Percentiles rank a stretch among this genome's conserved stretches.
These are phyloP conservation scores for Acromyrmex heyeri DNA, from an alignment of 1,140 invertebrate species.

Conservation along the genomic window DNA sequence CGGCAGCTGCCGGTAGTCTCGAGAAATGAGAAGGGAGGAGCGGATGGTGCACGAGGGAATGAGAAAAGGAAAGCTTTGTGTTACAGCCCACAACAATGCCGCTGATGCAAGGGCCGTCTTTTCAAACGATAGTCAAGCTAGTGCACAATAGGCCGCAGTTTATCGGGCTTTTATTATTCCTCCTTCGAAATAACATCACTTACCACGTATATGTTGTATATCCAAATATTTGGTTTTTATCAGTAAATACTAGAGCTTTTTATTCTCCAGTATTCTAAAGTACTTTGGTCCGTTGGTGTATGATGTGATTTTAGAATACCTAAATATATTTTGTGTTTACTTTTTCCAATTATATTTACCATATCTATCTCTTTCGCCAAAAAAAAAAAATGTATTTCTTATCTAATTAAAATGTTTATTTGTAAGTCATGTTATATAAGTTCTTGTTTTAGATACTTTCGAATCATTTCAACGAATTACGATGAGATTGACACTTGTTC, in stretches of 20 bases:
- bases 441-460: background rate
- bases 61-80: constrained; percentile 62
- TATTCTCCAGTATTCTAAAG: constrained; percentile 12
- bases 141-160: constrained; percentile 71
- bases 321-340: constrained; percentile 23
- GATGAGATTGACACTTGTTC: background rate
- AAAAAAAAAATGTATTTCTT: constrained; percentile 21
- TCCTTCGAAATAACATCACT: constrained; percentile 71
- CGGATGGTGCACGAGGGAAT: constrained; percentile 25
- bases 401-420: background rate
- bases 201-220: constrained; percentile 30
- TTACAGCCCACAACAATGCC: constrained; percentile 70
- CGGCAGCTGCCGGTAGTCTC: constrained; percentile 12
- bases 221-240: constrained; percentile 64
- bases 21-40: constrained; percentile 40
- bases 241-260: constrained; percentile 62
- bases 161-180: constrained; percentile 80
- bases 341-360: background rate
- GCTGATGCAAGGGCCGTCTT: constrained; percentile 48
- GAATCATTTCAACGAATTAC: background rate
- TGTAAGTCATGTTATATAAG: background rate
- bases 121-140: constrained; percentile 64
- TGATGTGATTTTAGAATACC: background rate
- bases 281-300: background rate
- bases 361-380: background rate